Evolutionary conservation across 2,888 invertebrate species (phyloP), one percentile per base, ranked within the genome.

Genomic region (Sminthurides aquaticus): DNA sequence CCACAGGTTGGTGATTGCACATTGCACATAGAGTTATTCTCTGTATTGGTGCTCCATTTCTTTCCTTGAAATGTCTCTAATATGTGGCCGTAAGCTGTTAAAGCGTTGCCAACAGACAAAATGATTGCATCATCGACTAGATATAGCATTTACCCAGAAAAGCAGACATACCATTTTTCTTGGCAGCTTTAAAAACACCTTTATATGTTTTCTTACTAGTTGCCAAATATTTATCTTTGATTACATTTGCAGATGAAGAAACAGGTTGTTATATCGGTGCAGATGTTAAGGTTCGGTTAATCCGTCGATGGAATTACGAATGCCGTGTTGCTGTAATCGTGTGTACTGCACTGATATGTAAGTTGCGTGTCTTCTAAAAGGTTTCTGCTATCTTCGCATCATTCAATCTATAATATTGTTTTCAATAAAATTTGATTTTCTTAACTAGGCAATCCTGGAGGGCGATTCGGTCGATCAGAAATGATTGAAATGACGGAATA

Each of bases 271-370:
- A 89, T 72, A 83, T 91, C 8, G 87, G 88, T 63, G 87, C 87
- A 74, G 74, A 73, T 20, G 89, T 88, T 76, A 88, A 89, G 75
- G 88, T 91, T 66, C 89, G 89, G 15, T 87, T 91, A 74, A 86
- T 89, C 60, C 84, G 91, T 72, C 84, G 91, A 67, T 91, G 91
- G 89, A 91, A 91, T 79, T 90, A 90, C 76, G 91, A 91, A 77
- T 90, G 90, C 78, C 89, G 89, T 69, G 88, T 91, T 66, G 88
- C 90, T 1, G 89, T 90, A 1, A 87, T 91, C 75, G 89, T 91
- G 20, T 91, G 91, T 78, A 88, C 89, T 76, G 85, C 91, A 65
- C 87, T 88, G 59, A 86, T 87, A 75, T 86, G 87, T 86, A 79
- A 76, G 75, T 73, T 48, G 43, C 43, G 8, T n/a, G n/a, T n/a